Percentiles rank a stretch among this genome's conserved stretches.
These are phyloP conservation scores for Eupeodes latifasciatus DNA, from an alignment of 2,888 invertebrate genomes.

Conservation along the genomic window DNA sequence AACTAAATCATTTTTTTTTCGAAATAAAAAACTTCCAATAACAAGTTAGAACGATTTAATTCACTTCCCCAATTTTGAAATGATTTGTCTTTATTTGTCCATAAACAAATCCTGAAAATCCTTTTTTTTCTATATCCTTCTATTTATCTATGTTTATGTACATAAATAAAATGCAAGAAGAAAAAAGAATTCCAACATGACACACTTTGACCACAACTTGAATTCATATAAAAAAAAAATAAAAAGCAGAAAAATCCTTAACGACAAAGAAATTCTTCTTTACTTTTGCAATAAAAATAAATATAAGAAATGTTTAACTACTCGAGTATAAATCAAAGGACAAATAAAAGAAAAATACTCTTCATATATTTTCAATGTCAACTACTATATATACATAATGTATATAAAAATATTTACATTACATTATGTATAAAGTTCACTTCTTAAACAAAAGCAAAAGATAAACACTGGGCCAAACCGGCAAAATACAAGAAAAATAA, in stretches of 20 bases:
- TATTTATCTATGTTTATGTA: no score
- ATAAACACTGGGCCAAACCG: slow-evolving; percentile 64
- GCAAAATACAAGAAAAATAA: slow-evolving; percentile 4
- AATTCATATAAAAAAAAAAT: background rate
- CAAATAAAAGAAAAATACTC: slow-evolving; percentile 50
- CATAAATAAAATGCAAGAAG: background rate
- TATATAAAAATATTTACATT: background rate
- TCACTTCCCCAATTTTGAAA: slow-evolving; percentile 19
- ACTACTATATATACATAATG: background rate
- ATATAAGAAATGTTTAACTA: slow-evolving; percentile 22
- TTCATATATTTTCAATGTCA: slow-evolving; percentile 64
- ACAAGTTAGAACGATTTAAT: slow-evolving; percentile 57
- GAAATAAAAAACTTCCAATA: background rate
- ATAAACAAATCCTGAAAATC: background rate
- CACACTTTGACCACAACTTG: slow-evolving; percentile 48
- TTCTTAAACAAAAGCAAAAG: slow-evolving; percentile 72
- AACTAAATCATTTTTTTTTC: background rate
- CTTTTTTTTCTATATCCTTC: background rate
- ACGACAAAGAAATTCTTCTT: background rate
- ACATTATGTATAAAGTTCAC: slow-evolving; percentile 15
- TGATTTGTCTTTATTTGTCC: slow-evolving; percentile 12
- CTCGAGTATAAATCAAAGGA: slow-evolving; percentile 50
- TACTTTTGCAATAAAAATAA: slow-evolving; percentile 43
- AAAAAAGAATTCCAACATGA: slow-evolving; percentile 19
- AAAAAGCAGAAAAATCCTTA: slow-evolving; percentile 17